Evolutionary conservation across 2,888 invertebrate species (phyloP).

Genomic region (Eupeodes luniger): DNA sequence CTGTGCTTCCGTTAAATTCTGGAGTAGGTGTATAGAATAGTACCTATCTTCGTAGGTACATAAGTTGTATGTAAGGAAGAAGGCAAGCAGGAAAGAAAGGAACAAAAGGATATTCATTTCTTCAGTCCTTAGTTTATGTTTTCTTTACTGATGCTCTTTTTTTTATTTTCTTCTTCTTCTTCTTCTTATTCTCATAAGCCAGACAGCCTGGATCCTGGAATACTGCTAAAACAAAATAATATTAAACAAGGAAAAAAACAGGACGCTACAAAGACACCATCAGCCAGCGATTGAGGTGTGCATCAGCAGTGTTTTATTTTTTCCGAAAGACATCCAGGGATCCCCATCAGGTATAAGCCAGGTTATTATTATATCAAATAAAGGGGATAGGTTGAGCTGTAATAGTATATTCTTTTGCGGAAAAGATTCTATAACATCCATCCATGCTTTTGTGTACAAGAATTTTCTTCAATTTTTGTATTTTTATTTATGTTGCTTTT

Average conservation of each 20-base stretch:
- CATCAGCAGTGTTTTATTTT: slow-evolving; percentile 36
- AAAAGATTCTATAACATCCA: slow-evolving; percentile 25
- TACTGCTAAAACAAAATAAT: slow-evolving; percentile 26
- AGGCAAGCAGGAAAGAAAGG: neutral
- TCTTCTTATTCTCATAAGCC: neutral
- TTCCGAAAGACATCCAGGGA: slow-evolving; percentile 10
- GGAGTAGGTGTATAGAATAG: neutral
- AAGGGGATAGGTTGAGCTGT: neutral
- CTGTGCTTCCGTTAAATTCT: slow-evolving; percentile 41
- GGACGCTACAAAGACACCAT: slow-evolving; percentile 7
- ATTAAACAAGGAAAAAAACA: neutral
- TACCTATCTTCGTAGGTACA: neutral
- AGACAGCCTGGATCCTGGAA: slow-evolving; percentile 36
- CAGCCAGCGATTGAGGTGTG: slow-evolving; percentile 45
- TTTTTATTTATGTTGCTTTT: neutral
- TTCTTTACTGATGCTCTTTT: slow-evolving; percentile 30
- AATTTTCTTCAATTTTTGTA: slow-evolving; percentile 23
- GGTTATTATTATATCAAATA: neutral
- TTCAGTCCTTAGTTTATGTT: slow-evolving; percentile 61
- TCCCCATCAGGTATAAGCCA: neutral
- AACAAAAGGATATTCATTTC: slow-evolving; percentile 70
- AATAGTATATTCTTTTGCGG: neutral
- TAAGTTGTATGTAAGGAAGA: neutral
- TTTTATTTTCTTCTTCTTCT: neutral
- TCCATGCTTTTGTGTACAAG: neutral